Base-by-base conservation (phyloP, 1,140 invertebrate species). In the Pseudomyrmex pallidus region DNA sequence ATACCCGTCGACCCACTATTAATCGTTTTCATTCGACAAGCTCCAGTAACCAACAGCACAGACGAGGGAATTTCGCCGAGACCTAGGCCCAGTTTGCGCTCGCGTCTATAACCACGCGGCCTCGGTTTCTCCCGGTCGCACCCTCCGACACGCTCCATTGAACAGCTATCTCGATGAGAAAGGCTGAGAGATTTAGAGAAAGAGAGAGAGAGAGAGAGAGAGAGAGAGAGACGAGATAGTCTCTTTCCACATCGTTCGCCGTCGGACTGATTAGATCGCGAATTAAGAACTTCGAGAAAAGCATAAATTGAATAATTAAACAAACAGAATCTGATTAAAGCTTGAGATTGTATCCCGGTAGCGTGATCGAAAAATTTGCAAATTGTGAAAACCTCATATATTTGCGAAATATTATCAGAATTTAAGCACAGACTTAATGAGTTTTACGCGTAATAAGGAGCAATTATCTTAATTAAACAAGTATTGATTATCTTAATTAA, bases 31-130 rank as follows among this genome's bases (percentile, higher is more conserved):
- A 62, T 89, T 89, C 74, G 91, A 89, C 88, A 92, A 91, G 91
- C 92, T 92, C 91, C 91, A 92, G 90, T 92, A 91, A 92, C 85
- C 78, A 15, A 77, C 85, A 68, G n/a, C 46, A 35, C 46, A 35
- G 35, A 35, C 35, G 35, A 74, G 54, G 84, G 73, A 90, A 89
- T 90, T 89, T 90, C 84, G 78, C 84, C 82, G 52, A 82, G 90
- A 89, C 88, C 85, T 89, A 92, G 89, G 90, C 88, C 90, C 87
- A 91, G 85, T 92, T 91, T 90, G 85, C 90, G 86, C 85, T 80
- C 72, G 46, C 80, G 46, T 74, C 13, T 35, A 35, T 35, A 35
- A 35, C n/a, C 13, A 63, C 78, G 35, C 62, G 46, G 62, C 57
- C 61, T 35, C 63, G 44, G 76, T 89, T 90, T 89, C 88, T 88